phyloP scores from a whole-genome alignment of 2,113 vertebrate species.

The Caretta caretta region DNA sequence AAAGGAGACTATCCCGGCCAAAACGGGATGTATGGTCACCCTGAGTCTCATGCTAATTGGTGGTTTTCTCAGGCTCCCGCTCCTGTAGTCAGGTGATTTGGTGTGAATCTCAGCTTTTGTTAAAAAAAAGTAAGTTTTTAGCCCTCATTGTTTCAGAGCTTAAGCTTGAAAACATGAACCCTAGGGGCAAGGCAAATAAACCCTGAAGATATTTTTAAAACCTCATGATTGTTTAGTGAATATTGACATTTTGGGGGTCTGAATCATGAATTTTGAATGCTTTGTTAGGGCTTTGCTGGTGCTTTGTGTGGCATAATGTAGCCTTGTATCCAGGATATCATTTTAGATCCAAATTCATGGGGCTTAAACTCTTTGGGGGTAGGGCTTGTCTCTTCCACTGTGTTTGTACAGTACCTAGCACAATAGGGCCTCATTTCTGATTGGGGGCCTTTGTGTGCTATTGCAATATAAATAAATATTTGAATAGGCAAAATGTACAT shows the following conservation, averaged over 20 bases:
- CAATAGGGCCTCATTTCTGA: background rate
- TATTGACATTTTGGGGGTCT: constrained; percentile 27
- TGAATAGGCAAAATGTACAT: background rate
- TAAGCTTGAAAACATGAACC: constrained; percentile 10
- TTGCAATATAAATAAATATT: background rate
- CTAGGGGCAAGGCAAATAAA: background rate
- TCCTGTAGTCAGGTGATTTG: constrained; percentile 21
- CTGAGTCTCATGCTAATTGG: background rate
- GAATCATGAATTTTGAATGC: background rate
- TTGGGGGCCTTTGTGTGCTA: background rate
- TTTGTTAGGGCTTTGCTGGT: background rate
- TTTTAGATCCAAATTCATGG: background rate
- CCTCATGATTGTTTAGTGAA: background rate
- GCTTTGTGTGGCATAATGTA: background rate
- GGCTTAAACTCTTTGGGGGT: background rate
- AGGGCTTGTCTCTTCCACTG: background rate
- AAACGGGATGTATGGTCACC: too few species aligned
- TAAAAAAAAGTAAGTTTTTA: constrained; percentile 21
- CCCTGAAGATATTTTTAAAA: background rate
- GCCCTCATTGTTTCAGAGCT: constrained; percentile 7
- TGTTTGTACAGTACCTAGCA: background rate
- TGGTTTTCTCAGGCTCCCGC: background rate
- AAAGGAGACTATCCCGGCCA: too few species aligned
- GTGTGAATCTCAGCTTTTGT: background rate
- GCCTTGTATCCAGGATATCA: background rate